A percentile compares a stretch with the other conserved stretches of the same genome.
These are phyloP conservation scores for Temnothorax unifasciatus DNA, from an alignment of 2,888 invertebrate species.

Conservation along the genomic window DNA sequence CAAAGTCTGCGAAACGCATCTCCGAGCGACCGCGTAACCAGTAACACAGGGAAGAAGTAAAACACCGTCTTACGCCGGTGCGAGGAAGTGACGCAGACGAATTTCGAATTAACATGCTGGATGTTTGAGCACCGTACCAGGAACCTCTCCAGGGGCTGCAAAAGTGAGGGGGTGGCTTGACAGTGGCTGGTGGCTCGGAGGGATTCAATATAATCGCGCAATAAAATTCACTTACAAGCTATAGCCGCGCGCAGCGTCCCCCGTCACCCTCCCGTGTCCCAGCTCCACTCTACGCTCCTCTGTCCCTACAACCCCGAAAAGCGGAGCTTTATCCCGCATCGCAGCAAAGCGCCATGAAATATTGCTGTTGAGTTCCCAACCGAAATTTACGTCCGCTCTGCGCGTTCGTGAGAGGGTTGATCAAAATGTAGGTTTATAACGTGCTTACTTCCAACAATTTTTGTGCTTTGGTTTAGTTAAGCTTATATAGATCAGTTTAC, in stretches of 20 bases:
- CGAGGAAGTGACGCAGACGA: conserved; percentile 53
- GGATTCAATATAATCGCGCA: conserved; percentile 84
- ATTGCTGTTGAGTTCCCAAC: conserved; percentile 71
- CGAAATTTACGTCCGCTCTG: conserved; percentile 49
- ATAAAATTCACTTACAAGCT: conserved; percentile 84
- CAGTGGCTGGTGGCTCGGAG: conserved; percentile 77
- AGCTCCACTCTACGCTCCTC: conserved; percentile 56
- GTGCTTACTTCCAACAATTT: conserved; percentile 13
- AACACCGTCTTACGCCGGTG: conserved; percentile 34
- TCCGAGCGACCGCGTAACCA: conserved; percentile 41
- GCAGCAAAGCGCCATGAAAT: conserved; percentile 65
- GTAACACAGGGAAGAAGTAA: conserved; percentile 44
- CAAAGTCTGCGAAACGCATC: conserved; percentile 43
- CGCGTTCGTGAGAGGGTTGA: conserved; percentile 26
- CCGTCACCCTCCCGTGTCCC: conserved; percentile 59
- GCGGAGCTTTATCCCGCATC: conserved; percentile 66
- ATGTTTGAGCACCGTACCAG: conserved; percentile 73
- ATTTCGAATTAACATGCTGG: conserved; percentile 62
- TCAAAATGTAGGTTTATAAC: conserved; percentile 37
- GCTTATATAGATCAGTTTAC: neutral
- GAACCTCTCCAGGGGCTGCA: conserved; percentile 60
- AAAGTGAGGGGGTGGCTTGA: conserved; percentile 69
- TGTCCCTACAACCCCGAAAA: conserved; percentile 59
- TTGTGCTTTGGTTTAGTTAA: neutral
- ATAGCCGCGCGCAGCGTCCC: conserved; percentile 64